Conservation (phyloP, 2,888 invertebrate genomes). For the Acrocyrtus sp. region DNA sequence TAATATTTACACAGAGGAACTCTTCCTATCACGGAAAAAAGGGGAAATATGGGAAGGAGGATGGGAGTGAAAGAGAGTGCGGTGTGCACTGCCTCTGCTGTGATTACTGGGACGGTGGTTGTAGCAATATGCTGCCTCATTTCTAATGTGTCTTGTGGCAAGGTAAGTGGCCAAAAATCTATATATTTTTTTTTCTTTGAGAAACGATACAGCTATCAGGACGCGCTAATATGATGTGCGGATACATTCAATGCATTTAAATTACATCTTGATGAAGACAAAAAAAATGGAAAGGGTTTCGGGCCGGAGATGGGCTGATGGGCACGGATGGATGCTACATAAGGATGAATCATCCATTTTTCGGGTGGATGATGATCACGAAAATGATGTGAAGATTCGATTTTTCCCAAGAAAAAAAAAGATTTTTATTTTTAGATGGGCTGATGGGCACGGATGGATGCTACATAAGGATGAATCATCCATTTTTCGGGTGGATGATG, state of each 20-base stretch:
- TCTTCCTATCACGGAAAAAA: no score
- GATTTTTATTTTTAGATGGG: no score
- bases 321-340: neutral
- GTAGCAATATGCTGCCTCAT: conserved; percentile 43
- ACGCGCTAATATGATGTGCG: no score
- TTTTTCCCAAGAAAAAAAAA: no score
- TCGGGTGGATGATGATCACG: conserved; percentile 1
- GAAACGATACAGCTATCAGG: no score
- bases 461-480: conserved; percentile 2
- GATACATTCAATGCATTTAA: conserved; percentile 41
- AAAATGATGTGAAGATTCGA: no score
- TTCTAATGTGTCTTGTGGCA: conserved; percentile 44
- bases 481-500: conserved; percentile 5
- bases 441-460: conserved; percentile 1
- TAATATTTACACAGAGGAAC: conserved; percentile 18
- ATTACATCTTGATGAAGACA: conserved; percentile 40
- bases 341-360: conserved; percentile 3
- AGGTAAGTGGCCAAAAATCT: conserved; percentile 39
- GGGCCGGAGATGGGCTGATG: no score
- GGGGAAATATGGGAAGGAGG: conserved; percentile 19
- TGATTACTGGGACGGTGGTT: conserved; percentile 26
- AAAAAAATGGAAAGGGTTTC: no score
- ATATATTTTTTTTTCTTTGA: conserved; percentile 2
- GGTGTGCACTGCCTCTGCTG: no score
- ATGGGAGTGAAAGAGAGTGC: no score